Conservation (phyloP, 2,797 vertebrate species). For the Aythya fuligula region DNA sequence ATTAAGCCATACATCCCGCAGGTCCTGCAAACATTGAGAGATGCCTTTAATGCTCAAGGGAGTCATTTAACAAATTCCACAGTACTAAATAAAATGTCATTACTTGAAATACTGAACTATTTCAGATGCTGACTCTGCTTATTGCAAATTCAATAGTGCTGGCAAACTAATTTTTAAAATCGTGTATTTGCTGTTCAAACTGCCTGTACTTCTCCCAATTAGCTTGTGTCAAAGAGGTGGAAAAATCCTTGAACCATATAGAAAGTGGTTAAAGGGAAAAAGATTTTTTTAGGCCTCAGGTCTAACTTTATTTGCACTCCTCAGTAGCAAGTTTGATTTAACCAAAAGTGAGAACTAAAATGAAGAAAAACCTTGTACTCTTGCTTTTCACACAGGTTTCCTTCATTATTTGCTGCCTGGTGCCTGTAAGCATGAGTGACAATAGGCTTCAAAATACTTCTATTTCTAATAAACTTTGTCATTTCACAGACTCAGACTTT, state of each 20-base stretch:
- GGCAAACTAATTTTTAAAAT: conserved; percentile 78
- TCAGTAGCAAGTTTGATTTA: conserved; percentile 30
- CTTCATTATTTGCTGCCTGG: neutral
- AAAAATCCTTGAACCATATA: conserved; percentile 62
- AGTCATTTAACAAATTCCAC: conserved; percentile 79
- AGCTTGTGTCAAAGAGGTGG: conserved; percentile 69
- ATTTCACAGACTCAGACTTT: neutral
- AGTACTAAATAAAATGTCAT: conserved; percentile 83
- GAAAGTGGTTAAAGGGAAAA: conserved; percentile 54
- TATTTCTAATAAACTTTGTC: conserved; percentile 7
- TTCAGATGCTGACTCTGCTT: conserved; percentile 81
- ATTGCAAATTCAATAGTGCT: conserved; percentile 81
- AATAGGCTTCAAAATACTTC: neutral
- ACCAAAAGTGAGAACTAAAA: conserved; percentile 13
- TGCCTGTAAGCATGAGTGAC: neutral
- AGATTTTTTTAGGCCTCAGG: conserved; percentile 61
- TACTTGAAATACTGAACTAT: conserved; percentile 80
- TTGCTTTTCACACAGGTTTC: neutral
- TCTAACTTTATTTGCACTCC: conserved; percentile 53
- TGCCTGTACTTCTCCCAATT: conserved; percentile 74
- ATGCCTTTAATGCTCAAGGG: conserved; percentile 77
- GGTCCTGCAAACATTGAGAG: conserved; percentile 86
- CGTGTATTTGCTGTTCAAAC: conserved; percentile 75
- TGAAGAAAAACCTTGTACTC: neutral
- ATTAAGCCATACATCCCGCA: conserved; percentile 98